phyloP scores from a whole-genome alignment of 1,140 invertebrate species.

The silkworm (Bombyx mori) region DNA sequence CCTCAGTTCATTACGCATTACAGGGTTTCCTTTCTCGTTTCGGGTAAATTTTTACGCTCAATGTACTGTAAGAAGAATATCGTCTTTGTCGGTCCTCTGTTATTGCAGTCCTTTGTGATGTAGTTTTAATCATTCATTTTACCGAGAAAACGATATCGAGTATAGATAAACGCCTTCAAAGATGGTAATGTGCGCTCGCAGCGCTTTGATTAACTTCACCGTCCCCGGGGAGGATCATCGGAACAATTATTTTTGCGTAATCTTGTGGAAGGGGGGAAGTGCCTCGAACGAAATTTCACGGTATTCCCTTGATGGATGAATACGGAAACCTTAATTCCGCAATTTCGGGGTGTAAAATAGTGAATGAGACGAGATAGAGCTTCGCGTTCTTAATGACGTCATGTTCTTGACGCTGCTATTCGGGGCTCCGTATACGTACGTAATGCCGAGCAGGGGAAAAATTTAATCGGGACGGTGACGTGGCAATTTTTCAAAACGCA shows the following conservation, averaged over 20 bases:
- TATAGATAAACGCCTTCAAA: background rate
- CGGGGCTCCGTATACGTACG: background rate
- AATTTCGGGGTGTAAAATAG: constrained; percentile 53
- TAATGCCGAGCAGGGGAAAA: too few relatives aligned
- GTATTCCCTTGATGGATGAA: constrained; percentile 60
- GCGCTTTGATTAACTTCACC: background rate
- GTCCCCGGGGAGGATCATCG: too few relatives aligned
- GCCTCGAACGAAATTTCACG: constrained; percentile 55
- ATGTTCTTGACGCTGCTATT: constrained; percentile 18
- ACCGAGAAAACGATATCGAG: constrained; percentile 6
- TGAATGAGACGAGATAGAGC: constrained; percentile 30
- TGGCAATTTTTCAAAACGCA: too few relatives aligned
- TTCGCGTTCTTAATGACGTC: constrained; percentile 31
- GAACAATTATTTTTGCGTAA: too few relatives aligned
- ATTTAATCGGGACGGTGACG: too few relatives aligned
- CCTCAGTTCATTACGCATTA: constrained; percentile 31
- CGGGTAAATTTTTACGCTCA: constrained; percentile 23
- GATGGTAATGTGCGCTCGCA: background rate
- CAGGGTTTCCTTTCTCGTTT: constrained; percentile 19
- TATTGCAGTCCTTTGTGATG: constrained; percentile 11
- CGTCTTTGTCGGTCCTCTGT: constrained; percentile 16
- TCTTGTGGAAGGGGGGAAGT: constrained; percentile 29
- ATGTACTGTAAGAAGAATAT: constrained; percentile 33
- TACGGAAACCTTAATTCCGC: constrained; percentile 52
- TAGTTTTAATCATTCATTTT: constrained; percentile 16